Evolutionary conservation across 2,113 vertebrate genomes (phyloP), one percentile per base, ranked within the genome.

Genomic region (Laterallus jamaicensis): DNA sequence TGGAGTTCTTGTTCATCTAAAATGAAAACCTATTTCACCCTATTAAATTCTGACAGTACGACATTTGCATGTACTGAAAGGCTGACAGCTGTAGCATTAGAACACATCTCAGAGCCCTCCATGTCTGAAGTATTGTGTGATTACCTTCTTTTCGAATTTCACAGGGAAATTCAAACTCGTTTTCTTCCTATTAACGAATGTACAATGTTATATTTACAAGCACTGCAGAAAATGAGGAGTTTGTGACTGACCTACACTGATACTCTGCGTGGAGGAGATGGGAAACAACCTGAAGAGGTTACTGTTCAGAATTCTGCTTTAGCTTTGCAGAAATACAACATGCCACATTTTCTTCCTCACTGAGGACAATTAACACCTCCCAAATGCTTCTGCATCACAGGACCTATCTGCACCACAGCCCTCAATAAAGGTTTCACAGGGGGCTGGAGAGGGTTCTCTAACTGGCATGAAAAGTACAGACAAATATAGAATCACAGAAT

Each of bases 1-100:
- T 87, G 77, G 78, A 95, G 69, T 59, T 96, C 86, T 95, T 90
- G 75, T 93, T 94, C 66, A 93, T 64, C 64, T 76, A 81, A 81
- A 96, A 93, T 54, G 77, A 97, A 96, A 96, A 93, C 26, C 50
- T 69, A 86, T 81, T 90, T 87, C 47, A 86, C 47, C 25, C 40
- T 39, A 32, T 81, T 95, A 93, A 93, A 85, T 88, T 88, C 83
- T 88, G 88, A 96, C 88, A 93, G 81, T 19, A 20, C 1, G 8
- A 47, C 44, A 71, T 76, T 39, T 88, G 55, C 50, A 69, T 4
- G 42, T 74, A 54, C 52, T 78, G 82, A 67, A 42, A 94, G 22
- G 70, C 58, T 17, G 50, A 88, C 71, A 96, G 83, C 54, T 75
- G 68, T 17, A 60, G 28, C 39, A 26, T 55, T 54, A 86, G 64